phyloP scores from a whole-genome alignment of 2,797 vertebrate species.

The Lycodopsis pacificus region DNA sequence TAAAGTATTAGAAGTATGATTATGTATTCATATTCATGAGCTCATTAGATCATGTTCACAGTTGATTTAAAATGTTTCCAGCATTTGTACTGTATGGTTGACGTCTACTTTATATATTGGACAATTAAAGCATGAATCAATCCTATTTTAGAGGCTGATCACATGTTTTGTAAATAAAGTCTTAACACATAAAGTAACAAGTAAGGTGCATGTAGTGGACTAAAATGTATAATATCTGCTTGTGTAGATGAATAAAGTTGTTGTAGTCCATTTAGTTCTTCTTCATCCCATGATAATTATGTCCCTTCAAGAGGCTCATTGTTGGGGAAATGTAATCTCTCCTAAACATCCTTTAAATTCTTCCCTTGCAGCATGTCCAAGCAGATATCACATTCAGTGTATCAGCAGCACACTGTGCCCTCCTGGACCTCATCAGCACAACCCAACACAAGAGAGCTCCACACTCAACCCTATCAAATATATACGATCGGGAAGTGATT shows the following conservation, averaged over 20 bases:
- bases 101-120: background rate
- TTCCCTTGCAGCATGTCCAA: constrained; percentile 19
- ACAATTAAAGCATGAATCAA: background rate
- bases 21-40: too few relatives aligned
- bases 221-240: background rate
- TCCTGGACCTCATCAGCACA: constrained; percentile 28
- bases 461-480: constrained; percentile 17
- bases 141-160: background rate
- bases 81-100: too few relatives aligned
- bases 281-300: background rate
- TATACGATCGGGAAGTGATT: background rate
- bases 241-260: background rate
- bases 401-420: constrained; percentile 22
- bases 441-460: constrained; percentile 27
- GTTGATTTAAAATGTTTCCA: background rate
- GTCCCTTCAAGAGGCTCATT: background rate
- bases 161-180: background rate
- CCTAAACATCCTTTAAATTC: constrained; percentile 25
- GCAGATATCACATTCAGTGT: constrained; percentile 33
- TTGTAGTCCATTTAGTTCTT: background rate
- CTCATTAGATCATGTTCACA: background rate
- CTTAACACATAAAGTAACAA: background rate
- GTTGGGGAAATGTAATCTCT: background rate
- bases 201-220: background rate
- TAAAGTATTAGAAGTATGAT: background rate